Conservation (phyloP, 2,888 invertebrate species). For the Andrena dorsata region DNA sequence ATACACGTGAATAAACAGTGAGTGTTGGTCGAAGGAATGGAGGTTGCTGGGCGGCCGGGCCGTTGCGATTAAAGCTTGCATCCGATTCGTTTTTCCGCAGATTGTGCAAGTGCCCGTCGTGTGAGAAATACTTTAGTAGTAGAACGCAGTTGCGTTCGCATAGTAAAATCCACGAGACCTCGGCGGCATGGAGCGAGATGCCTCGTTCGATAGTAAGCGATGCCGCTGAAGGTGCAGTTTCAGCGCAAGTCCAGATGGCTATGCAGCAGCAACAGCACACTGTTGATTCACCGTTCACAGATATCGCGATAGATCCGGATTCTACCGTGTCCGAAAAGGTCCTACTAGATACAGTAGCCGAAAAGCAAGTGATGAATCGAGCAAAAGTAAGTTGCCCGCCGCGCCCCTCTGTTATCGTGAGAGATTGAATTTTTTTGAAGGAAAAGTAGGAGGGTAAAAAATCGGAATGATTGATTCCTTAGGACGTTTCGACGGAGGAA, state of each 20-base stretch:
- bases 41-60: neutral
- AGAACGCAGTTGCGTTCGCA: constrained; percentile 78
- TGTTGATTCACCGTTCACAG: neutral
- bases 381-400: constrained; percentile 64
- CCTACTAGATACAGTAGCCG: constrained; percentile 79
- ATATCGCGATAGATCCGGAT: constrained; percentile 55
- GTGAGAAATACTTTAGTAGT: constrained; percentile 75
- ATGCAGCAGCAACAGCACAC: too few species aligned
- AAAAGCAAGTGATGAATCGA: constrained; percentile 76
- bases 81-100: constrained; percentile 51
- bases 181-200: constrained; percentile 54
- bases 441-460: too few species aligned
- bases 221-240: constrained; percentile 74
- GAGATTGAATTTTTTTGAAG: too few species aligned
- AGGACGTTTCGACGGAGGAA: constrained; percentile 42
- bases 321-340: constrained; percentile 80
- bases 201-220: constrained; percentile 64
- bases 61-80: too few species aligned
- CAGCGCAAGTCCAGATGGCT: constrained; percentile 61
- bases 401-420: too few species aligned
- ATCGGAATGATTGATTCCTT: neutral
- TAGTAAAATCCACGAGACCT: constrained; percentile 70
- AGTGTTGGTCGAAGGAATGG: constrained; percentile 55
- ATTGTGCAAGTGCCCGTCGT: constrained; percentile 76
- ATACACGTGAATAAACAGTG: constrained; percentile 84